Evolutionary conservation across 1,140 invertebrate species (phyloP).

Genomic region (Oppia nitens): DNA sequence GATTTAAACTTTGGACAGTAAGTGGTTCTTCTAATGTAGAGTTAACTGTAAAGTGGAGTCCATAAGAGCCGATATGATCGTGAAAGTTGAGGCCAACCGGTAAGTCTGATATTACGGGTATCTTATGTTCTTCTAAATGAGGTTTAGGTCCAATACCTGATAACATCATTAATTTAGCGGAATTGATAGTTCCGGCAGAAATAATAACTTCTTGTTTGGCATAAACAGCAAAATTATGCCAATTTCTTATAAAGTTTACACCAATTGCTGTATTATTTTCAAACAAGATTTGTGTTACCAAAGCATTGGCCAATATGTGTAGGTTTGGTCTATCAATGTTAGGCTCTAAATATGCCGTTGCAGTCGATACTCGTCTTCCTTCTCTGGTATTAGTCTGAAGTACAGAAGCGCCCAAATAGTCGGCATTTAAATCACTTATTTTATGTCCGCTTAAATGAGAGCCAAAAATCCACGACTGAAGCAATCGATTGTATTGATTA

Average conservation of each 20-base stretch:
- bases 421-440: constrained; percentile 8
- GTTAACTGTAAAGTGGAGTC: constrained; percentile 4
- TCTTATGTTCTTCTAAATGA: constrained; percentile 25
- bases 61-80: constrained; percentile 37
- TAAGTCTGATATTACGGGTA: constrained; percentile 25
- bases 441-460: neutral
- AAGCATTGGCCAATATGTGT: constrained; percentile 61
- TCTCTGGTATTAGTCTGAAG: constrained; percentile 3
- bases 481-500: neutral
- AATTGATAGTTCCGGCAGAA: constrained; percentile 52
- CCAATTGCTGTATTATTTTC: constrained; percentile 51
- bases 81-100: constrained; percentile 59
- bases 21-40: neutral
- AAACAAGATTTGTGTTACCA: constrained; percentile 48
- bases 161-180: constrained; percentile 17
- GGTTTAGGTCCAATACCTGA: constrained; percentile 16
- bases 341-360: constrained; percentile 71
- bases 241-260: constrained; percentile 46
- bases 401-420: neutral
- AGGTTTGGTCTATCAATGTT: constrained; percentile 60
- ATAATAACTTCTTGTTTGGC: constrained; percentile 51
- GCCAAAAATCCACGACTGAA: constrained; percentile 1
- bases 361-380: constrained; percentile 73
- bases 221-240: constrained; percentile 36
- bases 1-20: constrained; percentile 4